A percentile compares a stretch with the other conserved stretches of the same genome.
These are phyloP conservation scores for Apamea crenata DNA, from an alignment of 2,888 invertebrate genomes.

Conservation along the genomic window DNA sequence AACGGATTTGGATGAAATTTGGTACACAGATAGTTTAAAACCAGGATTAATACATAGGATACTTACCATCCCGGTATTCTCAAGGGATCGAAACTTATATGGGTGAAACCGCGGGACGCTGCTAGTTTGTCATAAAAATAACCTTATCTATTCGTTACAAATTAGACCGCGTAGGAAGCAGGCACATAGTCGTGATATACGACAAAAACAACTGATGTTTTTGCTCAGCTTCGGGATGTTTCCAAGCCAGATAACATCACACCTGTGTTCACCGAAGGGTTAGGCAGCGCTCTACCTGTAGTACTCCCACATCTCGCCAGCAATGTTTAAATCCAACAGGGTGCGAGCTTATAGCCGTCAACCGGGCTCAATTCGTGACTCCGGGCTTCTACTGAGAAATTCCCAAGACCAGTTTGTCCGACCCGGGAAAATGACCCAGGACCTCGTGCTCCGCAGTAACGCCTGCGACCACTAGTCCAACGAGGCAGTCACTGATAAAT, in stretches of 20 bases:
- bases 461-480: background rate
- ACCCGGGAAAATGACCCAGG: background rate
- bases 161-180: background rate
- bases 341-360: background rate
- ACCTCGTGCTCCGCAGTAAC: background rate
- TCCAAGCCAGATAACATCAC: background rate
- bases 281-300: background rate
- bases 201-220: background rate
- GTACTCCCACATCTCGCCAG: background rate
- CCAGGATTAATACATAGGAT: too few species aligned
- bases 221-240: background rate
- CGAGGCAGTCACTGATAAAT: conserved; percentile 1
- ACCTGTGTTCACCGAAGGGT: background rate
- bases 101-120: too few species aligned
- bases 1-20: too few species aligned
- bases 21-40: too few species aligned
- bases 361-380: background rate
- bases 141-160: background rate
- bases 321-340: background rate
- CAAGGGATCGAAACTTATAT: too few species aligned
- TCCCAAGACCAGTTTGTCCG: background rate
- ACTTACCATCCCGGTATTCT: too few species aligned
- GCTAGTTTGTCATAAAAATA: conserved; percentile 13
- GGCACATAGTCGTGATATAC: background rate
- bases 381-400: background rate